Percentiles rank a stretch among this genome's conserved stretches.
phyloP scores from a whole-genome alignment of 35 echinoderm and acorn worm species.

The Patiria miniata region DNA sequence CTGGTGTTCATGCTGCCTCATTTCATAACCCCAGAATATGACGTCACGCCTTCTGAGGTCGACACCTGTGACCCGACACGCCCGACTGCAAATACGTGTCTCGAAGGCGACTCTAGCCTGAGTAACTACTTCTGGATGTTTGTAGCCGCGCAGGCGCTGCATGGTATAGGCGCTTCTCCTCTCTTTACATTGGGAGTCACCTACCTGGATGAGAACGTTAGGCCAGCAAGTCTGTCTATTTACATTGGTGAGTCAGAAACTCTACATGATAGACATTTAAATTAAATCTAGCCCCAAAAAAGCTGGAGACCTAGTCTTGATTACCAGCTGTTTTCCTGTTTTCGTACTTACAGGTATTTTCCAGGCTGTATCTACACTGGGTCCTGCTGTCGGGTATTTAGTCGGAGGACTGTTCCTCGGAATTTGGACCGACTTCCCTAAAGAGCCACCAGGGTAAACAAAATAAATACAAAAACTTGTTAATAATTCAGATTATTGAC shows the following conservation, averaged over 20 bases:
- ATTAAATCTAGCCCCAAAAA: too few relatives aligned
- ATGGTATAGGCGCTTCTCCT: conserved; percentile 90
- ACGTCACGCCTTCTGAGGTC: conserved; percentile 16
- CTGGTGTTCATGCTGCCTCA: conserved; percentile 83
- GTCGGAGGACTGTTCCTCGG: conserved; percentile 80
- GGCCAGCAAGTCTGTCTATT: conserved; percentile 51
- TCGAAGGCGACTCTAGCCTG: conserved; percentile 53
- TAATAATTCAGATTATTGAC: too few relatives aligned
- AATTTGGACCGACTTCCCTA: conserved; percentile 75
- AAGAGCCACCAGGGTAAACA: conserved; percentile 62
- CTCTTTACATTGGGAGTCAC: conserved; percentile 83
- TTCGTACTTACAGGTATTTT: conserved; percentile 68
- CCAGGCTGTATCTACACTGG: conserved; percentile 66
- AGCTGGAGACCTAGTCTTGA: too few relatives aligned
- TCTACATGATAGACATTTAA: too few relatives aligned
- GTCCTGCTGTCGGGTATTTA: conserved; percentile 86
- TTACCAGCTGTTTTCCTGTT: too few relatives aligned
- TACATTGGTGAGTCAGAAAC: conserved; percentile 74
- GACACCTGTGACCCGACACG: conserved; percentile 66
- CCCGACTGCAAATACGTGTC: conserved; percentile 1
- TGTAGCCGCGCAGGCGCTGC: conserved; percentile 76
- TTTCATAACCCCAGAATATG: conserved; percentile 78
- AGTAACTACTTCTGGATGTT: conserved; percentile 88
- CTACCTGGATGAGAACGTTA: conserved; percentile 85
- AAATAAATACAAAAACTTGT: too few relatives aligned